These are phyloP conservation scores for Opisthocomus hoazin DNA, from an alignment of 2,113 vertebrate species.

Conservation along the genomic window DNA sequence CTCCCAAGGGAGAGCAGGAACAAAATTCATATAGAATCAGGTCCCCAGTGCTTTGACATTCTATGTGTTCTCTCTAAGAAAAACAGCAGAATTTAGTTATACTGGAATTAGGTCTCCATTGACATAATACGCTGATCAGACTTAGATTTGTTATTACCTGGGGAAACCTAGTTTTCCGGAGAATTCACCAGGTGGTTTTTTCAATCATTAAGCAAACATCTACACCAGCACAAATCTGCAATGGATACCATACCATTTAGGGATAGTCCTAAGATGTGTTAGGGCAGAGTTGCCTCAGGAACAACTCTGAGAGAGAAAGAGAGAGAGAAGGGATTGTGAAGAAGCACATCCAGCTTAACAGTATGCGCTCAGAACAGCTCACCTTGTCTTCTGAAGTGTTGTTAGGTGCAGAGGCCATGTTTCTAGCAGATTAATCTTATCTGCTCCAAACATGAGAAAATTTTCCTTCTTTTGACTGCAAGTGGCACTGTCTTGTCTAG, in stretches of 20 bases:
- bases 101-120: neutral
- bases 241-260: neutral
- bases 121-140: neutral
- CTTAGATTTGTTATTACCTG: neutral
- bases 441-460: neutral
- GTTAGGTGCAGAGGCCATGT: neutral
- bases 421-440: neutral
- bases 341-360: rapidly evolving
- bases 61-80: neutral
- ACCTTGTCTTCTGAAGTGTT: neutral
- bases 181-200: neutral
- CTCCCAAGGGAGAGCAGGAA: neutral
- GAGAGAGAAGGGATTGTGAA: neutral
- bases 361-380: rapidly evolving
- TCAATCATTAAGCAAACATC: neutral
- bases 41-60: neutral
- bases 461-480: neutral
- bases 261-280: neutral
- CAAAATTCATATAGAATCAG: neutral
- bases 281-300: neutral
- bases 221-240: neutral
- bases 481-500: neutral
- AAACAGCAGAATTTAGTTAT: neutral
- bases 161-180: neutral
- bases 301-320: neutral